A percentile compares a stretch with the other conserved stretches of the same genome.
phyloP scores from a whole-genome alignment of 2,888 invertebrate species.

The Neria commutata region DNA sequence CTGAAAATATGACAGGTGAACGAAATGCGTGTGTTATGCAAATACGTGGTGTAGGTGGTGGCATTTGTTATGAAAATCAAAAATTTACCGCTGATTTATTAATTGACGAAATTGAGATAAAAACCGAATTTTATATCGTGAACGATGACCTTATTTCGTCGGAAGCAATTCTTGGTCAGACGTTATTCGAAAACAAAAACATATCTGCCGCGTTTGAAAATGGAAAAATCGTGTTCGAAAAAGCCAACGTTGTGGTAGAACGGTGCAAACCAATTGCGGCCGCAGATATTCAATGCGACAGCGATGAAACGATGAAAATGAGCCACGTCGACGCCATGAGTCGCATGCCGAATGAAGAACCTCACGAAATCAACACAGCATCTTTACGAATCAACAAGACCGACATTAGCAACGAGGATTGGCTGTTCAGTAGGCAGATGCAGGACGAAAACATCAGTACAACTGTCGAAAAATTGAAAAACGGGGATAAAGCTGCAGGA shows the following conservation, averaged over 20 bases:
- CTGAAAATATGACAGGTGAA: neutral
- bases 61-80: neutral
- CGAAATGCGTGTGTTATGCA: neutral
- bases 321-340: constrained; percentile 23
- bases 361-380: constrained; percentile 9
- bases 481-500: neutral
- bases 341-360: constrained; percentile 9
- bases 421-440: constrained; percentile 14
- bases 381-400: constrained; percentile 8
- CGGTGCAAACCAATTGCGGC: no score
- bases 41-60: constrained; percentile 11
- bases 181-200: no score
- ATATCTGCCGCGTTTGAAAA: no score
- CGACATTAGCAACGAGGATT: constrained; percentile 8
- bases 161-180: no score
- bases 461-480: neutral
- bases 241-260: no score
- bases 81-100: neutral
- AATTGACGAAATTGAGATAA: neutral
- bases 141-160: no score
- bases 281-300: no score
- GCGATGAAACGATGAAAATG: no score
- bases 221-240: no score
- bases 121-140: neutral
- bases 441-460: constrained; percentile 1